Evolutionary conservation across 2,797 vertebrate genomes (phyloP).

Genomic region (Sebastes hubbsi): DNA sequence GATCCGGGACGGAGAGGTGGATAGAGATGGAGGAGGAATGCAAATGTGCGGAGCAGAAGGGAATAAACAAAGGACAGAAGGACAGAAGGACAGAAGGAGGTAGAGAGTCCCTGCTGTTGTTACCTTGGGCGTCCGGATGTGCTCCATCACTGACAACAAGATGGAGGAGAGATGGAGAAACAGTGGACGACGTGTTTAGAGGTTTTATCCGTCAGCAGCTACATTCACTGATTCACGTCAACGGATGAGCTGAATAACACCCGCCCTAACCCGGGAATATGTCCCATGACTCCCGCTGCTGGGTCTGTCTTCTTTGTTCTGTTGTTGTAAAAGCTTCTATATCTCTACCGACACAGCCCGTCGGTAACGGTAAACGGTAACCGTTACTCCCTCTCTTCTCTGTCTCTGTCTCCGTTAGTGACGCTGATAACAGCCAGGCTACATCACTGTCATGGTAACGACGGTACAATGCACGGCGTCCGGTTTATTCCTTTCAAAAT

Average conservation of each 20-base stretch:
- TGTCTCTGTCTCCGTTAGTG: background rate
- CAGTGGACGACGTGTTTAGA: background rate
- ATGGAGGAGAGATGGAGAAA: conserved; percentile 63
- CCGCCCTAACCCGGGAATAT: background rate
- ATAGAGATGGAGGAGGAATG: too few relatives aligned
- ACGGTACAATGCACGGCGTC: rapidly evolving
- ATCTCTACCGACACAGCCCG: too few relatives aligned
- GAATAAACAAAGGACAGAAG: background rate
- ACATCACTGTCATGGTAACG: background rate
- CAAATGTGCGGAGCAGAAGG: too few relatives aligned
- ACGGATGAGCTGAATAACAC: too few relatives aligned
- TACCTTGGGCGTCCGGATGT: conserved; percentile 80
- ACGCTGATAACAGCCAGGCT: background rate
- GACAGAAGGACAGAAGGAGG: background rate
- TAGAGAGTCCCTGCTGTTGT: background rate
- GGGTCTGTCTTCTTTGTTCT: too few relatives aligned
- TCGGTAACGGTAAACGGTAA: background rate
- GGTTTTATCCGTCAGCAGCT: background rate
- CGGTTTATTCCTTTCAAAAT: conserved; percentile 25
- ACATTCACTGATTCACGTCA: conserved; percentile 13
- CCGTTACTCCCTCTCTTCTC: background rate
- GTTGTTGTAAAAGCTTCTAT: too few relatives aligned
- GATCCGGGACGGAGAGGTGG: too few relatives aligned
- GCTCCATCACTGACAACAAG: conserved; percentile 76
- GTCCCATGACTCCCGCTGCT: conserved; percentile 15